Evolutionary conservation across 1,140 invertebrate species (phyloP), one percentile per base, ranked within the genome.

Genomic region (Apis cerana): DNA sequence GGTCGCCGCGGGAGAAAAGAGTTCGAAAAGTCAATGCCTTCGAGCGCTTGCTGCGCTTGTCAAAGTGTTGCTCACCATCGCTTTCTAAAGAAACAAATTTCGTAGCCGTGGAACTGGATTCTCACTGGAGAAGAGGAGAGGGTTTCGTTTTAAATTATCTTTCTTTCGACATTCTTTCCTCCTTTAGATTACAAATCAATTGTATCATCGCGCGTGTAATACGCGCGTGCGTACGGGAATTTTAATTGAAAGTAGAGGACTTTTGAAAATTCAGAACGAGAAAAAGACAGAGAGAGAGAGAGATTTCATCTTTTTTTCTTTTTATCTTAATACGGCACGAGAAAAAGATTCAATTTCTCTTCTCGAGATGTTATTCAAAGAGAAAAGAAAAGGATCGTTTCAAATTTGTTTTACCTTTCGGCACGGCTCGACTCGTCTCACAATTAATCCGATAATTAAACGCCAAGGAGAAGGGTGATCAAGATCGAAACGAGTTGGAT

Each of bases 61-160:
- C 58, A 70, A 84, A 84, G 62, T 59, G 50, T 52, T 56, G 33
- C 61, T 54, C 58, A 33, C 69, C 2, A 15, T 67, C 65, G 75
- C 83, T 88, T 88, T 87, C 82, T 82, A 83, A 84, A 85, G 87
- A 82, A 71, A 76, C 58, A 56, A 72, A 85, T 85, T 62, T 61
- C 75, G 54, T 85, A 13, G 72, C 19, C 58, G 72, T 23, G 2
- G 54, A 75, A 54, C 69, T 23, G 17, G 50, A 12, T 19, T 27
- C n/a, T 54, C 12, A 8, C 15, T 33, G 1, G 2, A 0, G 50
- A 52, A 11, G 50, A 52, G 10, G 11, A 52, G 50, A 13, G 11
- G 11, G 50, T 0, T 3, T 52, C 50, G 50, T 52, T 52, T 13
- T 13, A 13, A 52, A 52, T 52, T n/a, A 2, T 27, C 61, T 27